Base-by-base conservation (phyloP, 2,797 vertebrate species). In the Clarias pachynema region DNA sequence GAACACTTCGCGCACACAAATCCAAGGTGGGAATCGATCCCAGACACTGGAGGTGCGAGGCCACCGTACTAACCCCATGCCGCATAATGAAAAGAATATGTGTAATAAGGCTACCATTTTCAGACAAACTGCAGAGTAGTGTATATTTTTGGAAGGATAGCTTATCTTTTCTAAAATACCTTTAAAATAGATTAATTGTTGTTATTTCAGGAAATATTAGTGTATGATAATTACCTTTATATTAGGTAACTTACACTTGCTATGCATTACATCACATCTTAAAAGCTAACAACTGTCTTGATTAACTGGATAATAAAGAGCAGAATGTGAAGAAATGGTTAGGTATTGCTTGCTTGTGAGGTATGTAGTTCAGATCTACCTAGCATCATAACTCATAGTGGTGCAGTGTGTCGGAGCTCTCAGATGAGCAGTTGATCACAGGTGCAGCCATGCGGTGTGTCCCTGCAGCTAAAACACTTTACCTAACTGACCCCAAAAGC, bases 401-500 rank as follows among this genome's bases (percentile, higher is more conserved):
- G 80, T 85, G 69, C 77, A 84, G 69, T 31, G 49, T 82, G n/a
- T 57, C 80, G 79, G 75, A 60, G 81, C 84, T 90, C 72, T 87
- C 88, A 70, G 75, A 84, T 84, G 49, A 77, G 75, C 57, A 83
- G 59, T 44, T 84, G 53, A 85, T 86, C 87, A 86, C 31, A 87
- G 79, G 79, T 89, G 89, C 86, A 82, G 37, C 83, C 59, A 78
- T 79, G 81, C 69, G 16, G 82, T 60, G 84, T 87, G 59, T 87
- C 85, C 80, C 87, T 81, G 40, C 78, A 87, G 82, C 89, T 86
- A 85, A 74, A 87, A 68, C 34, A 59, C 85, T 89, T 90, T 73
- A 83, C 79, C 60, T 69, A 85, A 85, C 88, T 87, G 84, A 82
- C 88, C 81, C 69, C 81, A 85, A 86, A 87, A 87, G 87, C 84